These are phyloP conservation scores for Urocynchramus pylzowi DNA, from an alignment of 2,113 vertebrate species.

Conservation along the genomic window DNA sequence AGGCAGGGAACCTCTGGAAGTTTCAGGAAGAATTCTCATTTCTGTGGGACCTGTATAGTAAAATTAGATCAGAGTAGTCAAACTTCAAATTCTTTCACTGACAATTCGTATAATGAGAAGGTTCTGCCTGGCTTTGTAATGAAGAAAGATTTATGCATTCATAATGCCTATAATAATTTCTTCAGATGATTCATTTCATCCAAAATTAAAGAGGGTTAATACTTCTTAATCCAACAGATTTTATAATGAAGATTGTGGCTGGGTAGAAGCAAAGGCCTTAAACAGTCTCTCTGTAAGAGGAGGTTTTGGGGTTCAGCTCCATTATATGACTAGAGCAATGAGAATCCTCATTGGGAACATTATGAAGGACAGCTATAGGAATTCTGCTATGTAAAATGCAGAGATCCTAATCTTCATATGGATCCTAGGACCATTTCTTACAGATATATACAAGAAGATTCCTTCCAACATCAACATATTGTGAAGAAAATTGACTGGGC, in stretches of 20 bases:
- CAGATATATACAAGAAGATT: not conserved
- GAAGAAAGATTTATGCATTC: not conserved
- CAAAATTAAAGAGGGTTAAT: not conserved
- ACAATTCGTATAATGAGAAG: not conserved
- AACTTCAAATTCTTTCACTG: not conserved
- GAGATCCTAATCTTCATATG: not conserved
- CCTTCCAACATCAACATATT: not conserved
- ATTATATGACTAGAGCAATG: not conserved
- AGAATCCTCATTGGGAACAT: not conserved
- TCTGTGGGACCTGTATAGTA: not conserved
- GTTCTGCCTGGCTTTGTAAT: not conserved
- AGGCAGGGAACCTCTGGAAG: not conserved
- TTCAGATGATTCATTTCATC: not conserved
- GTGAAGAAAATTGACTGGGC: not conserved
- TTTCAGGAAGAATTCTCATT: not conserved
- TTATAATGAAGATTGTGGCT: not conserved
- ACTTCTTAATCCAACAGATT: not conserved
- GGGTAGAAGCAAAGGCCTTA: not conserved
- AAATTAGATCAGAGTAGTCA: not conserved
- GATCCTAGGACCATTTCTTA: not conserved
- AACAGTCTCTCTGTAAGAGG: not conserved
- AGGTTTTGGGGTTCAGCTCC: not conserved
- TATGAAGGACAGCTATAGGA: not conserved
- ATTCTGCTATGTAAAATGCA: not conserved
- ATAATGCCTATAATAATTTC: not conserved